These are phyloP conservation scores for Parazoanthus atlanticus DNA, from an alignment of 92 coral and sea anemone species.

Conservation along the genomic window DNA sequence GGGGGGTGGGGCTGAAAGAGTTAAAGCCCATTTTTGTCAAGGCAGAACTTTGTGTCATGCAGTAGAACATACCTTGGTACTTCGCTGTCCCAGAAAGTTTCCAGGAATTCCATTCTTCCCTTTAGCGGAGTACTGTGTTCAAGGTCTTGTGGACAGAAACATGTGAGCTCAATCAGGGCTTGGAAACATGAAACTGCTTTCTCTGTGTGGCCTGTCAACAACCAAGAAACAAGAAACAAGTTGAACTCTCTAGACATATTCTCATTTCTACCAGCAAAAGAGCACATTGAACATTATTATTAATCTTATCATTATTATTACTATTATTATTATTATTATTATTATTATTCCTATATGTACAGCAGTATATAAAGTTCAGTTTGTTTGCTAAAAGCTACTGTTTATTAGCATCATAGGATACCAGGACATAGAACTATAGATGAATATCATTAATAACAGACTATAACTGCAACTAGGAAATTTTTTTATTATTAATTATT, in stretches of 20 bases:
- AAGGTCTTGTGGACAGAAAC: constrained; percentile 76
- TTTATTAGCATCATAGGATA: no score
- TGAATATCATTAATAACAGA: no score
- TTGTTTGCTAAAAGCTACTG: no score
- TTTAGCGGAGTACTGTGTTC: constrained; percentile 55
- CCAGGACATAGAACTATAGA: no score
- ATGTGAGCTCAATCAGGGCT: constrained; percentile 89
- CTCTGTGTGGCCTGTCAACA: constrained; percentile 84
- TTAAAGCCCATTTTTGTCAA: neutral
- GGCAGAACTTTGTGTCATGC: neutral
- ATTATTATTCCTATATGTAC: no score
- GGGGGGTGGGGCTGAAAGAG: neutral
- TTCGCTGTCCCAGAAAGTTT: constrained; percentile 98
- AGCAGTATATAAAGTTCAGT: no score
- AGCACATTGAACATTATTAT: no score
- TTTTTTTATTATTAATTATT: no score
- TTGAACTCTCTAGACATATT: neutral
- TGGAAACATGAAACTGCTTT: constrained; percentile 89
- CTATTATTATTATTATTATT: no score
- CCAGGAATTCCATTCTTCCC: constrained; percentile 79
- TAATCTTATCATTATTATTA: no score
- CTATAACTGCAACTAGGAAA: no score
- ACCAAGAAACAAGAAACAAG: neutral
- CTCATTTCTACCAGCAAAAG: neutral
- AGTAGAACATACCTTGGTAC: constrained; percentile 76